These are phyloP conservation scores for Mythimna impura DNA, from an alignment of 2,888 invertebrate genomes.

Conservation along the genomic window DNA sequence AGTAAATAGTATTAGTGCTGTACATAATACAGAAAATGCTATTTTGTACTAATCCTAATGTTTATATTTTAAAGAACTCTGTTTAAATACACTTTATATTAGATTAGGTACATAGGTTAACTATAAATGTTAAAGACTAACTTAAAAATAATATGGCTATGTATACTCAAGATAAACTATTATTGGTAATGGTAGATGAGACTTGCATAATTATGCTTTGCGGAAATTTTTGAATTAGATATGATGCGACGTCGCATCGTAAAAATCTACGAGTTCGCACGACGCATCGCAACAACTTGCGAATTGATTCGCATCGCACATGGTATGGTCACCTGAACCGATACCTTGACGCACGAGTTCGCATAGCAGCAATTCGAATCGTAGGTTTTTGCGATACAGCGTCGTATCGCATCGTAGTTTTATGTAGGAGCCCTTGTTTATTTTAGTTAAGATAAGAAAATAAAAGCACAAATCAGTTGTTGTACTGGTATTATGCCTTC, in stretches of 20 bases:
- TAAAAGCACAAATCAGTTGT: not conserved
- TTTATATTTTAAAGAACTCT: slow-evolving; percentile 30
- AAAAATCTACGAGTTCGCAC: too few species aligned
- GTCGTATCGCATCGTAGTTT: too few species aligned
- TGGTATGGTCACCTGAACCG: too few species aligned
- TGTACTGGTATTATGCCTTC: not conserved
- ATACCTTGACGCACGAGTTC: too few species aligned
- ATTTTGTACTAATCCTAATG: slow-evolving; percentile 60
- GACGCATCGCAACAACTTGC: too few species aligned
- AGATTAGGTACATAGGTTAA: slow-evolving; percentile 51
- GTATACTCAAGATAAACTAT: slow-evolving; percentile 37
- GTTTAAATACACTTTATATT: slow-evolving; percentile 30
- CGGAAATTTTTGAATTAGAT: not conserved
- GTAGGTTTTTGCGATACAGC: too few species aligned
- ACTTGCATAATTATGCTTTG: not conserved
- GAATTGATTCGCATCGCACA: too few species aligned
- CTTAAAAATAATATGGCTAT: slow-evolving; percentile 74
- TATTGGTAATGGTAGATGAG: slow-evolving; percentile 6
- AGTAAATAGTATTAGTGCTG: slow-evolving; percentile 28
- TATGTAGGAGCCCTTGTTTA: not conserved
- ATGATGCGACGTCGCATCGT: too few species aligned
- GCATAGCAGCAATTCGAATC: too few species aligned
- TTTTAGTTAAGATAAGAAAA: not conserved
- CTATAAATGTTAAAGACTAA: slow-evolving; percentile 45
- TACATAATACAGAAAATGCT: slow-evolving; percentile 47